Evolutionary conservation across 1,140 invertebrate species (phyloP), one percentile per base, ranked within the genome.

Genomic region (Solenopsis invicta): DNA sequence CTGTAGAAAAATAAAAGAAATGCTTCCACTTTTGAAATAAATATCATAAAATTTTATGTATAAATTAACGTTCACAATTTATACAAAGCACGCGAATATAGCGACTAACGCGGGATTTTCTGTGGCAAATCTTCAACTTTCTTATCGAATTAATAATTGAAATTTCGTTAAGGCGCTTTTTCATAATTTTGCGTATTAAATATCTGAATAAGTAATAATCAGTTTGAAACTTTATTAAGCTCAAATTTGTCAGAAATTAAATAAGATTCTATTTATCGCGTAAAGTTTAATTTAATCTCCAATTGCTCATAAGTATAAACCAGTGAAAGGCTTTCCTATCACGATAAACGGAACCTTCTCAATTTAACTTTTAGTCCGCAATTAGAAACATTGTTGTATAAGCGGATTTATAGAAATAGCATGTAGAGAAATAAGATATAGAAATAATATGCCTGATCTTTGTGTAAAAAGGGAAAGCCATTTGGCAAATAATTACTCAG

Each of bases 371-470:
- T 72, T 29, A 45, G 37, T 50, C 9, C 6, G 48, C 48, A 72
- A 72, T 72, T 72, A 50, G 69, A 18, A 52, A 50, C 21, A 71
- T 21, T 71, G 37, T 45, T n/a, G 18, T 37, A 50, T 24, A 24
- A 72, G 69, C 52, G 29, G 29, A 72, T 50, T 72, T 50, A 71
- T 37, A 59, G 34, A 61, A 59, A 76, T 76, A 59, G 16, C 54
- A 41, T 76, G 37, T 18, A 45, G 6, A 37, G 64, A 67, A 41
- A 67, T 67, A 67, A 67, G 37, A 24, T 34, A 54, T 29, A 72
- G 34, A 59, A 75, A 75, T 75, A 75, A 75, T 13, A 54, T 52
- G 52, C 29, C 50, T 71, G 24, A 71, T 71, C 16, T 41, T 56
- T 21, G 16, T 24, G 34, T 24, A 45, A 76, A 76, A 59, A 76